A percentile compares a stretch with the other conserved stretches of the same genome.
These are phyloP conservation scores for Sander vitreus DNA, from an alignment of 2,113 vertebrate genomes.

Conservation along the genomic window DNA sequence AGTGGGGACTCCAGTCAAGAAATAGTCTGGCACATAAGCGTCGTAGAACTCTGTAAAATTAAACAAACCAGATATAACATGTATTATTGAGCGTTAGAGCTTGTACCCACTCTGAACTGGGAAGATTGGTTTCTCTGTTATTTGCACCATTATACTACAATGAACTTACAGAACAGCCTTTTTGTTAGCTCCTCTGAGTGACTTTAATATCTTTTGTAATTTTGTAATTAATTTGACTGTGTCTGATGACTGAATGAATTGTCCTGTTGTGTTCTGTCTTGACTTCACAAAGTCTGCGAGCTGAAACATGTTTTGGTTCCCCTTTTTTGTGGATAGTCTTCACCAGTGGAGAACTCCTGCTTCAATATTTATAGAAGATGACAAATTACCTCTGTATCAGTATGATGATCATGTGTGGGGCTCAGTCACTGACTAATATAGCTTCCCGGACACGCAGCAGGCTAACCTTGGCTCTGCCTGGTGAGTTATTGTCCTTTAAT, in stretches of 20 bases:
- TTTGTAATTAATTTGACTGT: too few relatives aligned
- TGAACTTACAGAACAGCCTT: too few relatives aligned
- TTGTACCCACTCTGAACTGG: too few relatives aligned
- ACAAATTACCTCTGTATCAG: conserved; percentile 51
- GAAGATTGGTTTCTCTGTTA: too few relatives aligned
- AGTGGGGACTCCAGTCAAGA: background rate
- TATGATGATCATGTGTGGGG: conserved; percentile 34
- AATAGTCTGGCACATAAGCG: background rate
- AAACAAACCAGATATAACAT: background rate
- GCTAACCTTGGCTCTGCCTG: conserved; percentile 56
- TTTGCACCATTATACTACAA: too few relatives aligned
- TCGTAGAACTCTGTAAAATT: background rate
- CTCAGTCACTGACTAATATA: conserved; percentile 54
- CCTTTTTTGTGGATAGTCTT: background rate
- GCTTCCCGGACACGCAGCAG: conserved; percentile 37
- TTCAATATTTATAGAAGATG: conserved; percentile 65
- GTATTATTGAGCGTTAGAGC: background rate
- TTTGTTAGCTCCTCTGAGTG: too few relatives aligned
- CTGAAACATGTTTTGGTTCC: background rate
- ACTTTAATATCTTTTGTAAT: too few relatives aligned
- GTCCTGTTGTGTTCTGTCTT: background rate
- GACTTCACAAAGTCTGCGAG: background rate
- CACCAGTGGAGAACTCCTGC: conserved; percentile 8
- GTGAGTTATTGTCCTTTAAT: conserved; percentile 50
- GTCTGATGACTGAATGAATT: too few relatives aligned